A percentile compares a stretch with the other conserved stretches of the same genome.
phyloP scores from a whole-genome alignment of 1,140 invertebrate genomes.

The Galleria mellonella region DNA sequence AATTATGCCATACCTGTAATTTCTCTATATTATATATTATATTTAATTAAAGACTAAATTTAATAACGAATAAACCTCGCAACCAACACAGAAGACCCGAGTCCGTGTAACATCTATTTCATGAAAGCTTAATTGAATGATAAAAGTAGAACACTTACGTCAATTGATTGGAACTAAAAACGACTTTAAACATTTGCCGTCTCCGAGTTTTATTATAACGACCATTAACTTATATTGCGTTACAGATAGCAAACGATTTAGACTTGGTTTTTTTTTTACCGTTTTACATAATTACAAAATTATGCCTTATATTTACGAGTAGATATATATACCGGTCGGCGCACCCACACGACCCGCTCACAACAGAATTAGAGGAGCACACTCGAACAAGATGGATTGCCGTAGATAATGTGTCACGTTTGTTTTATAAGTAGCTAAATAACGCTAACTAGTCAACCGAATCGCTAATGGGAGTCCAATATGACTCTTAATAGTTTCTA shows the following conservation, averaged over 20 bases:
- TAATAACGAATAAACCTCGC: neutral
- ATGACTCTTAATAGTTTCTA: conserved; percentile 24
- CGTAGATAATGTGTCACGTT: conserved; percentile 61
- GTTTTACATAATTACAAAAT: conserved; percentile 69
- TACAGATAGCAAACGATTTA: conserved; percentile 62
- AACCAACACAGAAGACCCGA: too few species aligned
- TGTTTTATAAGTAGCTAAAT: conserved; percentile 55
- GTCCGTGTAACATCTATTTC: conserved; percentile 7
- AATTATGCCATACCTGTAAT: too few species aligned
- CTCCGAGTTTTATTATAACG: conserved; percentile 54
- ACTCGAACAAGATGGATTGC: conserved; percentile 55
- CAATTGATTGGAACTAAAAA: conserved; percentile 43
- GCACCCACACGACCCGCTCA: conserved; percentile 49
- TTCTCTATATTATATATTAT: too few species aligned
- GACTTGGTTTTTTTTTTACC: conserved; percentile 60
- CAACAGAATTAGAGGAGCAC: conserved; percentile 52
- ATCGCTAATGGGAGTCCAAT: conserved; percentile 38
- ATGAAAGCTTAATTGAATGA: conserved; percentile 38
- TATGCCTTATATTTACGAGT: conserved; percentile 57
- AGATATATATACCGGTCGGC: conserved; percentile 23
- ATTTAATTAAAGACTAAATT: neutral
- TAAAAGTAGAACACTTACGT: conserved; percentile 48
- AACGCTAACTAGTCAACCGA: conserved; percentile 32
- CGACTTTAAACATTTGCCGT: conserved; percentile 51
- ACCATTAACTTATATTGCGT: conserved; percentile 62